A percentile compares a stretch with the other conserved stretches of the same genome.
phyloP scores from a whole-genome alignment of 2,797 vertebrate genomes.

The Synanceia verrucosa region DNA sequence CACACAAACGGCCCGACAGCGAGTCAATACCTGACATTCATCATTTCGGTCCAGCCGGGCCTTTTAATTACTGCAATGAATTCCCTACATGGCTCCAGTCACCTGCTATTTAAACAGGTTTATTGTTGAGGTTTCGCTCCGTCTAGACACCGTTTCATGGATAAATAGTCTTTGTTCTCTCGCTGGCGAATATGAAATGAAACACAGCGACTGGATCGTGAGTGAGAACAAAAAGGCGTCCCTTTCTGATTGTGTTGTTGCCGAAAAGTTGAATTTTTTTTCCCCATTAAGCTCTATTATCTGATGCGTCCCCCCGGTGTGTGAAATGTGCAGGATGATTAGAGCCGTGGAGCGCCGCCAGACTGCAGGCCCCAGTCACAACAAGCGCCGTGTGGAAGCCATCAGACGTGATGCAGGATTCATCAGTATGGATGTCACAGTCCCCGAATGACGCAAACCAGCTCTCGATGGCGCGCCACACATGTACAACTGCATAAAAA shows the following conservation, averaged over 20 bases:
- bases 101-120: slow-evolving; percentile 55
- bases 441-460: slow-evolving; percentile 44
- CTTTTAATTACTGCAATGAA: slow-evolving; percentile 82
- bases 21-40: slow-evolving; percentile 78
- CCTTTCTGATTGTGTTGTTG: slow-evolving; percentile 19
- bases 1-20: slow-evolving; percentile 52
- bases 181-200: slow-evolving; percentile 12
- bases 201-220: background rate
- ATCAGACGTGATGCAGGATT: slow-evolving; percentile 26
- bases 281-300: slow-evolving; percentile 12
- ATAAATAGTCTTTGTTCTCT: slow-evolving; percentile 30
- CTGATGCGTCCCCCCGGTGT: slow-evolving; percentile 15
- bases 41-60: slow-evolving; percentile 69
- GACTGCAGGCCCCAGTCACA: slow-evolving; percentile 11
- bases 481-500: slow-evolving; percentile 48
- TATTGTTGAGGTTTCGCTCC: slow-evolving; percentile 54
- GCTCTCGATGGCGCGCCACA: background rate
- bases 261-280: background rate
- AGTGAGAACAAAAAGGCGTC: background rate
- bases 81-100: slow-evolving; percentile 58
- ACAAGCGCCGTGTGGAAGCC: background rate
- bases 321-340: slow-evolving; percentile 26
- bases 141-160: slow-evolving; percentile 36
- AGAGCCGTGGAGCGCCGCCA: slow-evolving; percentile 16
- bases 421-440: slow-evolving; percentile 52